Base-by-base conservation (phyloP, 2,113 vertebrate genomes). In the Conger conger region DNA sequence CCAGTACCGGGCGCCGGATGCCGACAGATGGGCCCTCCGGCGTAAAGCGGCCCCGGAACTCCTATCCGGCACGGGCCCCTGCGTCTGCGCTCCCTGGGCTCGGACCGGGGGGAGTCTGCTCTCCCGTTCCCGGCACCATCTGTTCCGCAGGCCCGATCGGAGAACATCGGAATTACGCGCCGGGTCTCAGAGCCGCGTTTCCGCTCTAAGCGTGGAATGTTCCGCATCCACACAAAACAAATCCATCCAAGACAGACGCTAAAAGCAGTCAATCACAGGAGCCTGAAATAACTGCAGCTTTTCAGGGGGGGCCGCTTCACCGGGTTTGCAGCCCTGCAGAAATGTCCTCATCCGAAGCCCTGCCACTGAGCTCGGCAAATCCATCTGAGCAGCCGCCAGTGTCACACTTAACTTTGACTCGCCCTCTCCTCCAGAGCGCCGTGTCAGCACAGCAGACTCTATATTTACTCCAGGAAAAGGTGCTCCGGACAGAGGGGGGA, bases 331-430 rank as follows among this genome's bases (percentile, higher is more conserved):
- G 57, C 20, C 57, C 57, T 63, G 18, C 68, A 68, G 38, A 80
- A 37, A 38, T 84, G 23, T 81, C 53, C 9, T 83, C 30, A 35
- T 0, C 0, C 45, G 81, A 76, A 68, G 85, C 81, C 86, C 54
- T n/a, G 84, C 63, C 36, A 85, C 73, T 36, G 57, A 82, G n/a
- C 50, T 82, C 57, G 57, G 73, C 87, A 76, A 87, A 42, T 60
- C 57, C 84, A 86, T 82, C 4, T 27, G 23, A 27, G 3, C 88
- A 81, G 81, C 83, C 79, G 86, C 76, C 82, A 73, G 5, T 80
- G 82, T 23, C 68, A 79, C 63, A 50, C 60, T 90, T 90, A 87
- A 90, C 91, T 89, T 89, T 80, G 87, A 84, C 53, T 37, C 76
- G 73, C 63, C 77, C 82, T 76, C 37, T 80, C 83, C 45, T 42